Evolutionary conservation across 1,140 invertebrate genomes (phyloP).

Genomic region (Hylaeus anthracinus): DNA sequence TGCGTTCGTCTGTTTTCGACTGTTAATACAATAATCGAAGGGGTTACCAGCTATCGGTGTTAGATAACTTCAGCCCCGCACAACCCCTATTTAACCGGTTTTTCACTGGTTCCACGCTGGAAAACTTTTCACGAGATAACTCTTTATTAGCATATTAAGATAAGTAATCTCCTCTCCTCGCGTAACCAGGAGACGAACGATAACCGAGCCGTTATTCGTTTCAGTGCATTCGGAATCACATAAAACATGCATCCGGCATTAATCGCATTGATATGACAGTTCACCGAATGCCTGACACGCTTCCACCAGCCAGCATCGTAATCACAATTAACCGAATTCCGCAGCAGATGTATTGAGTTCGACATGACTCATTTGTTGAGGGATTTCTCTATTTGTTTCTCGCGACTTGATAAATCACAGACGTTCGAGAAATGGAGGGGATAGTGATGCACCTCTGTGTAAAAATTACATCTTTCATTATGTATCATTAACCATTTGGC

Average conservation of each 20-base stretch:
- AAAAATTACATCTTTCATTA: too few species aligned
- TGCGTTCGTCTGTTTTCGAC: neutral
- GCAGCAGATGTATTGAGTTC: neutral
- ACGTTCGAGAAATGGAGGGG: too few species aligned
- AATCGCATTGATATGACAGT: neutral
- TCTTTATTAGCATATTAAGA: constrained; percentile 14
- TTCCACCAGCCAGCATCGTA: neutral
- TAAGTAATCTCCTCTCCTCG: neutral
- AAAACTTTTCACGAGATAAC: constrained; percentile 12
- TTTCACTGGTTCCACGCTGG: neutral
- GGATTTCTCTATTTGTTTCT: neutral
- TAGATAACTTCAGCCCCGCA: neutral
- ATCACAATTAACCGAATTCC: neutral
- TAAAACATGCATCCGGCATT: neutral
- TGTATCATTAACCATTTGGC: too few species aligned
- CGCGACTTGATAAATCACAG: neutral
- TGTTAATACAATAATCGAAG: neutral
- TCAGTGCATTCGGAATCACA: neutral
- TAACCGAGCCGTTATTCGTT: neutral
- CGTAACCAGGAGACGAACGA: neutral
- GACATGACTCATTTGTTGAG: neutral
- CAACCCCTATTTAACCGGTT: constrained; percentile 10
- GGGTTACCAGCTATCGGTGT: too few species aligned
- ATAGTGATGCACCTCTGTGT: too few species aligned
- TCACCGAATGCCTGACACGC: too few species aligned